Percentiles rank a stretch among this genome's conserved stretches.
These are phyloP conservation scores for Calephelis virginiensis DNA, from an alignment of 1,140 invertebrate genomes.

Conservation along the genomic window DNA sequence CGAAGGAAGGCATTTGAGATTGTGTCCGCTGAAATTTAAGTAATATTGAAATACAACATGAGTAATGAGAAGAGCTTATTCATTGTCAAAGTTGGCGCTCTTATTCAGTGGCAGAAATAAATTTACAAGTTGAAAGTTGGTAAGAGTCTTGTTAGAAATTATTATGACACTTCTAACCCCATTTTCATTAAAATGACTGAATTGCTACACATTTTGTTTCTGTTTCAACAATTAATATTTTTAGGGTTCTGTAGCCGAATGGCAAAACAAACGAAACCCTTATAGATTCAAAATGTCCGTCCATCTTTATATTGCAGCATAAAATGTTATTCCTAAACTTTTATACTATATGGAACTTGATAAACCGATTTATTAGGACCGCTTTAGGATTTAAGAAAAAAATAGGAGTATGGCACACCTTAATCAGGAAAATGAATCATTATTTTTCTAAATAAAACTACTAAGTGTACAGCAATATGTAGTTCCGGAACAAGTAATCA, in stretches of 20 bases:
- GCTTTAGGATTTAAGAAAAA: too few relatives aligned
- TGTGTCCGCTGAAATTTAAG: neutral
- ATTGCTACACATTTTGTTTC: neutral
- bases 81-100: slow-evolving; percentile 9
- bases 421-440: too few relatives aligned
- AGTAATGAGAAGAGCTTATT: slow-evolving; percentile 10
- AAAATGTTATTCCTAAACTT: too few relatives aligned
- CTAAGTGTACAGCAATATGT: too few relatives aligned
- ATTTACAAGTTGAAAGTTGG: slow-evolving; percentile 7
- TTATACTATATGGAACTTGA: too few relatives aligned
- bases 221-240: neutral
- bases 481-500: too few relatives aligned
- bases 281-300: neutral
- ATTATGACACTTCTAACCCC: slow-evolving; percentile 1
- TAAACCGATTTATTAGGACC: too few relatives aligned
- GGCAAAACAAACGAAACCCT: neutral
- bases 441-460: too few relatives aligned
- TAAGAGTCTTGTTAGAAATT: slow-evolving; percentile 9
- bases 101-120: slow-evolving; percentile 7
- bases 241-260: neutral
- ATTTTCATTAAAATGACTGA: slow-evolving; percentile 2
- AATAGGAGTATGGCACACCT: too few relatives aligned
- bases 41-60: neutral
- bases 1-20: neutral
- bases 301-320: too few relatives aligned